phyloP scores from a whole-genome alignment of 2,888 invertebrate species.

The Conus canariensis region DNA sequence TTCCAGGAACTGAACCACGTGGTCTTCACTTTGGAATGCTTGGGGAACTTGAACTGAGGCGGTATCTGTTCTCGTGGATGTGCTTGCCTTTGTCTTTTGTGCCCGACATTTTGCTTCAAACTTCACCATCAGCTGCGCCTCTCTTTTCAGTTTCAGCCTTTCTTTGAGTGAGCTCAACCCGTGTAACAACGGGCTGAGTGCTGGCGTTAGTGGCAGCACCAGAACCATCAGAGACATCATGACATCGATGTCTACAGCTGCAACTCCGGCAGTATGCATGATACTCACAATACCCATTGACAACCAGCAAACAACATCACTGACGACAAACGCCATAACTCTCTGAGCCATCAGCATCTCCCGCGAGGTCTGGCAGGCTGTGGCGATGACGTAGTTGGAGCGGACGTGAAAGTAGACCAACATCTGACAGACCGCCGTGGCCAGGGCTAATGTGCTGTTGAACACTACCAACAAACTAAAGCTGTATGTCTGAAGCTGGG shows the following conservation, averaged over 20 bases:
- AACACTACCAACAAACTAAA: constrained; percentile 2
- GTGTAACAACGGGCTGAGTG: neutral
- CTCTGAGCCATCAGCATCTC: neutral
- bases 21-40: neutral
- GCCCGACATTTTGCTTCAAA: neutral
- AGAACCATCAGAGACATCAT: neutral
- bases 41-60: neutral
- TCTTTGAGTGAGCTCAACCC: neutral
- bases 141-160: neutral
- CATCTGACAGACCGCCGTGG: neutral
- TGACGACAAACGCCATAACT: neutral
- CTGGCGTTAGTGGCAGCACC: neutral
- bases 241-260: neutral
- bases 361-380: neutral
- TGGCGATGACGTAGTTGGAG: neutral
- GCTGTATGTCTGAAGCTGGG: neutral
- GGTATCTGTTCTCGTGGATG: too few species aligned
- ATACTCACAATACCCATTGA: neutral
- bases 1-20: neutral
- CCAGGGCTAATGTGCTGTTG: neutral
- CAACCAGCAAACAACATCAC: neutral
- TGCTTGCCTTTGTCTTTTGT: neutral
- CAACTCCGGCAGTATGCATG: neutral
- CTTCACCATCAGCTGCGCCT: neutral
- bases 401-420: neutral